Evolutionary conservation across 2,888 invertebrate genomes (phyloP).

Genomic region (Pristionchus japonicus): DNA sequence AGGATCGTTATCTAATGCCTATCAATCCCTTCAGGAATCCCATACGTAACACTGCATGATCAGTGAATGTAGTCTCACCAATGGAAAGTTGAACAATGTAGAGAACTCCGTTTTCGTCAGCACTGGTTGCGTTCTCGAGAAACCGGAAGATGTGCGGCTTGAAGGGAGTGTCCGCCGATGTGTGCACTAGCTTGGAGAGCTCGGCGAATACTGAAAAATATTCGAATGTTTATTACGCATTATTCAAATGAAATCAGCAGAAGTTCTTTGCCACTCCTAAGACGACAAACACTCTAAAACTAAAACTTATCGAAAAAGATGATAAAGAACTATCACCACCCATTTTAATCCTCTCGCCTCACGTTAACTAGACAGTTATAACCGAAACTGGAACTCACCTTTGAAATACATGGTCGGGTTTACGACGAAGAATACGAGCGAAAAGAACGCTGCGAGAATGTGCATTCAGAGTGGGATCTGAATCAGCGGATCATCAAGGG

Average conservation of each 20-base stretch:
- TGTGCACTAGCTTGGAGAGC: neutral
- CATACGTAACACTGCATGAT: too few relatives aligned
- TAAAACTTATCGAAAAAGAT: too few relatives aligned
- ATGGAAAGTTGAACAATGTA: neutral
- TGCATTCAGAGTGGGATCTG: neutral
- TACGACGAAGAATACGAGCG: slow-evolving; percentile 28
- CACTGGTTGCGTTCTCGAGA: neutral
- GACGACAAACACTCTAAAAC: too few relatives aligned
- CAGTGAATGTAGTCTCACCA: neutral
- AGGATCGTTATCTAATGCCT: neutral
- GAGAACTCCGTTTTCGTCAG: neutral
- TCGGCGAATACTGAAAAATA: neutral
- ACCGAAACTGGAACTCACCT: neutral
- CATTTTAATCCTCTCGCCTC: too few relatives aligned
- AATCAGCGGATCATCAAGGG: too few relatives aligned
- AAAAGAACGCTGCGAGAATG: slow-evolving; percentile 22
- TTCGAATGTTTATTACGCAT: too few relatives aligned
- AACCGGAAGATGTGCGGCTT: neutral
- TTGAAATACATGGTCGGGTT: slow-evolving; percentile 27
- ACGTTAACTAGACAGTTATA: too few relatives aligned
- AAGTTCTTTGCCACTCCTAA: too few relatives aligned
- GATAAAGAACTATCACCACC: too few relatives aligned
- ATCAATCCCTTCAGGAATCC: neutral
- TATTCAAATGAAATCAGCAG: too few relatives aligned
- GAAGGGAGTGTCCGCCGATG: neutral